Conservation (phyloP, 2,797 vertebrate species). For the Phoxinus dragarum region DNA sequence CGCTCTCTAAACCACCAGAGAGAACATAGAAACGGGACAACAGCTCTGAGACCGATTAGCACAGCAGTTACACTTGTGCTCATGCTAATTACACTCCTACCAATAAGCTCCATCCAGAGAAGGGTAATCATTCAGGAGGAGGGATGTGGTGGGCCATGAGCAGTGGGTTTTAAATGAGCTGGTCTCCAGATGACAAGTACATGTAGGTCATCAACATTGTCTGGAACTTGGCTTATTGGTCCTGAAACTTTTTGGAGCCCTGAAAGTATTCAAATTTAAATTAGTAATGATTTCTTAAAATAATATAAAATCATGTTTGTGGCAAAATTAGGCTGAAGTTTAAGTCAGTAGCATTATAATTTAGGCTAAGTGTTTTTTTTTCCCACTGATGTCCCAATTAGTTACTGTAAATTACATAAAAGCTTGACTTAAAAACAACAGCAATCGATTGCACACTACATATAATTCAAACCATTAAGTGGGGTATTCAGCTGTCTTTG, state of each 20-base stretch:
- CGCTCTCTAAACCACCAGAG: constrained; percentile 14
- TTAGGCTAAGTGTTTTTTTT: background rate
- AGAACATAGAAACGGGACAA: constrained; percentile 49
- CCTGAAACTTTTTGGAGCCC: background rate
- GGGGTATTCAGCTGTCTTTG: constrained; percentile 35
- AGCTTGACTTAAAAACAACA: constrained; percentile 9
- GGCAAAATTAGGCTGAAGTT: background rate
- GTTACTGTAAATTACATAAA: constrained; percentile 11
- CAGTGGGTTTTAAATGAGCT: constrained; percentile 53
- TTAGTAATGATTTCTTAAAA: background rate
- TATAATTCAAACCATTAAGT: constrained; percentile 34
- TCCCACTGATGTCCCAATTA: background rate
- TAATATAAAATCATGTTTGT: background rate
- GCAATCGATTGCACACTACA: constrained; percentile 14
- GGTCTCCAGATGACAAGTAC: constrained; percentile 45
- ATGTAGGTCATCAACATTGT: constrained; percentile 60
- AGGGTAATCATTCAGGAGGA: constrained; percentile 53
- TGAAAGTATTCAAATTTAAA: no score
- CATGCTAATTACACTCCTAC: constrained; percentile 60
- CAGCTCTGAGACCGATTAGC: constrained; percentile 52
- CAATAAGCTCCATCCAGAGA: constrained; percentile 50
- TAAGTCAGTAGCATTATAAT: background rate
- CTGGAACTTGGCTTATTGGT: constrained; percentile 16
- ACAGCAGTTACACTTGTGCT: constrained; percentile 43
- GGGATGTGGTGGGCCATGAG: constrained; percentile 44